Base-by-base conservation (phyloP, 1,140 invertebrate species). In the Drosophila ogumai region DNA sequence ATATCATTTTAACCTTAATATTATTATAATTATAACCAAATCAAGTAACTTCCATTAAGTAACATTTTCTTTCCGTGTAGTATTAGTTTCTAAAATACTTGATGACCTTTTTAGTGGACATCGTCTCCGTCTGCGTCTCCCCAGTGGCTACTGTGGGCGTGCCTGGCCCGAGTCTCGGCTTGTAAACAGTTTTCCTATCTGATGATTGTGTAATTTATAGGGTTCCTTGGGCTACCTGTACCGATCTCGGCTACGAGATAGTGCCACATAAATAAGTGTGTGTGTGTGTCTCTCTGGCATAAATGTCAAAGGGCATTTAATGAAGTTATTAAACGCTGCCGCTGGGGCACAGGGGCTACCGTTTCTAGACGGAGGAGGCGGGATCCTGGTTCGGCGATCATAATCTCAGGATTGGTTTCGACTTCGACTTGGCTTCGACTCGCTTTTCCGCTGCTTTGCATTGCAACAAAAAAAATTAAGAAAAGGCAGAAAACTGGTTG, bases 291-390 rank as follows among this genome's bases (percentile, higher is more conserved):
- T 6, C 13, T 22, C 31, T 73, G 49, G 60, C 67, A 79, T 82
- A 87, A 87, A 90, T 90, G 85, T 90, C 85, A 90, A 85, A 90
- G 85, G 81, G 86, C 85, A 85, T 90, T 90, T 90, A 90, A 90
- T 90, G 85, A 90, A 90, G 85, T 90, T 90, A 90, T 90, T 90
- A 85, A 85, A 90, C 81, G 85, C 72, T 84, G 81, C 31, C 43
- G 19, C 55, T 32, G 66, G 46, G 31, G 41, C 46, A 15, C 17
- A 55, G 75, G 49, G 74, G 54, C 60, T 79, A 71, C 74, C 43
- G 75, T 63, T 72, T 41, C 38, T 19, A 38, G 46, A 44, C 54
- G 15, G n/a, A 43, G 15, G 57, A 67, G 80, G 80, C 80, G 56
- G 44, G 31, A 28, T 67, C 52, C 56, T 67, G 47, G 41, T 44